phyloP scores from a whole-genome alignment of 2,888 invertebrate species.

The Petrophora chlorosata region DNA sequence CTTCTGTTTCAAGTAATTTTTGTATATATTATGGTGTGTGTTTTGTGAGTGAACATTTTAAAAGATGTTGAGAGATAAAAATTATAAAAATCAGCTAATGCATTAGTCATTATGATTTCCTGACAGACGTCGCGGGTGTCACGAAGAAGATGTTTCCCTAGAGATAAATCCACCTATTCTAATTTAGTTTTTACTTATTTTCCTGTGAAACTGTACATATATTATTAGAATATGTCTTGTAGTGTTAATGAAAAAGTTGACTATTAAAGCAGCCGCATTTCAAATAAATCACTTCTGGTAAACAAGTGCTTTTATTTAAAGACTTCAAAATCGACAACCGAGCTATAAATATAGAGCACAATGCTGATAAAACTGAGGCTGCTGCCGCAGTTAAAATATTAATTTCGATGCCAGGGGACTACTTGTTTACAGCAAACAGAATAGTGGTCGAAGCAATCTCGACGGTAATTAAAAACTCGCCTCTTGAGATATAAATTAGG shows the following conservation, averaged over 20 bases:
- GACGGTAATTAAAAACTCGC: conserved; percentile 64
- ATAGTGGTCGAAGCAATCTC: conserved; percentile 52
- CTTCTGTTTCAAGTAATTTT: background rate
- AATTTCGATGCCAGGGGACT: conserved; percentile 8
- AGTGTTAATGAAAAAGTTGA: background rate
- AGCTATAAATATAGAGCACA: conserved; percentile 5
- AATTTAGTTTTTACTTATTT: too few species aligned
- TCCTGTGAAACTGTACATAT: too few species aligned
- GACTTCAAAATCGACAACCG: conserved; percentile 7
- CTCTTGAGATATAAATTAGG: conserved; percentile 10
- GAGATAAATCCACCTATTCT: too few species aligned
- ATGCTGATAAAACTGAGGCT: conserved; percentile 12
- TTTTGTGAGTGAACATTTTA: too few species aligned
- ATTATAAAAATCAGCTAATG: too few species aligned
- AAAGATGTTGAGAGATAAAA: too few species aligned
- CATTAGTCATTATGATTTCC: too few species aligned
- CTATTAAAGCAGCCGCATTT: background rate
- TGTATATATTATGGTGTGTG: too few species aligned
- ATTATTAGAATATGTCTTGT: too few species aligned
- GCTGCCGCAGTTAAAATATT: conserved; percentile 14
- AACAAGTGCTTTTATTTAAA: conserved; percentile 7
- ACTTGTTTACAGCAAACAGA: conserved; percentile 49
- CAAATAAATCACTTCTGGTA: background rate
- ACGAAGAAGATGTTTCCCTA: too few species aligned
- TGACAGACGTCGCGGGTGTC: too few species aligned